Evolutionary conservation across 2,888 invertebrate species (phyloP).

Genomic region (Agrotis clavis): DNA sequence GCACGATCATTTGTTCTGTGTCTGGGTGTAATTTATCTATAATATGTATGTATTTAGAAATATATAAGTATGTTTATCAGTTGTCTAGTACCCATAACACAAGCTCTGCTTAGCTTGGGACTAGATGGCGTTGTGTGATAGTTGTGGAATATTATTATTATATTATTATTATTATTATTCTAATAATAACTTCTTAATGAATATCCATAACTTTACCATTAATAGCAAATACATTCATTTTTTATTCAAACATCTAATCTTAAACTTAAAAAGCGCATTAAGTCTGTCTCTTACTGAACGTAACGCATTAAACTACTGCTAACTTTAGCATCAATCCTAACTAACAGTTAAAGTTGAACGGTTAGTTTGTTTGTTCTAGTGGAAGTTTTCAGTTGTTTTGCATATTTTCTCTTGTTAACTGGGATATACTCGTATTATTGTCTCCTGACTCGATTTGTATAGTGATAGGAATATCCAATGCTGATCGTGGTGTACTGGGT

Average conservation of each 20-base stretch:
- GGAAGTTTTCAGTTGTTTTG: constrained; percentile 14
- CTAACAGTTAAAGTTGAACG: not conserved
- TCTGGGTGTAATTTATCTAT: no score
- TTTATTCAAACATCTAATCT: constrained; percentile 50
- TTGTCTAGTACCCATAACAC: no score
- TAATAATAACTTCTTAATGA: constrained; percentile 5
- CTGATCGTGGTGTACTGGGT: no score
- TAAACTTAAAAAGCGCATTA: constrained; percentile 42
- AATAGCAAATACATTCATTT: constrained; percentile 30
- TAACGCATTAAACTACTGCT: constrained; percentile 29
- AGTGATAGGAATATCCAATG: no score
- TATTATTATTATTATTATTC: no score
- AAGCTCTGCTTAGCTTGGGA: no score
- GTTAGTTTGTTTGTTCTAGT: constrained; percentile 33
- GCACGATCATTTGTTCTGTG: no score
- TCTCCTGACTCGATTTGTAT: not conserved
- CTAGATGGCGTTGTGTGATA: no score
- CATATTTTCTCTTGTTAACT: constrained; percentile 32
- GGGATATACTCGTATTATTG: not conserved
- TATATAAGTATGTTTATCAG: no score
- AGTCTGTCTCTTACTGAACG: constrained; percentile 28
- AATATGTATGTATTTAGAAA: no score
- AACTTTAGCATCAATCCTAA: constrained; percentile 40
- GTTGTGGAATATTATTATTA: no score
- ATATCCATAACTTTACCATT: constrained; percentile 3